Evolutionary conservation across 2,113 vertebrate genomes (phyloP).

Genomic region (Ornithorhynchus anatinus): DNA sequence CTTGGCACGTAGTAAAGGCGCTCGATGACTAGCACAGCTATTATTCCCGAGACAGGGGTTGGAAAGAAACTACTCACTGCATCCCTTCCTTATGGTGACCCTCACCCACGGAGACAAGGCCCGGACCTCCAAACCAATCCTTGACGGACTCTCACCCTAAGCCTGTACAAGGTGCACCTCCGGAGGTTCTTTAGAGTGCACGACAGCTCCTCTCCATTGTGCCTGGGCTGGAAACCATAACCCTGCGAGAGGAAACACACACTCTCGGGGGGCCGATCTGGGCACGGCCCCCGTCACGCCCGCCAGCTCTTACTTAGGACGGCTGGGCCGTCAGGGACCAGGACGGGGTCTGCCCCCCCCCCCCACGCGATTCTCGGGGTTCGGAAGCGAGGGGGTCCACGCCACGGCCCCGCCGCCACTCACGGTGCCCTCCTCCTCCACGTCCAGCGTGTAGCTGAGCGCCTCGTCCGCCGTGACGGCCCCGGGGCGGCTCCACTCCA

Average conservation of each 20-base stretch:
- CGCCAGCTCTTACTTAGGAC: background rate
- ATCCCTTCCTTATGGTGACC: too few species aligned
- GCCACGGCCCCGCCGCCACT: too few species aligned
- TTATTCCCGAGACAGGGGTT: too few species aligned
- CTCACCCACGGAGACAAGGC: too few species aligned
- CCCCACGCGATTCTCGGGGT: too few species aligned
- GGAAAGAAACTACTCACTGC: too few species aligned
- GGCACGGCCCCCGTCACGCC: background rate
- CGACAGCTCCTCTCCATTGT: conserved; percentile 77
- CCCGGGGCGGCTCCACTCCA: conserved; percentile 74
- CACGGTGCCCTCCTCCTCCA: conserved; percentile 80
- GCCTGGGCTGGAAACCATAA: conserved; percentile 78
- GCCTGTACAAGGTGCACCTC: conserved; percentile 77
- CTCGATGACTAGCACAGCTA: too few species aligned
- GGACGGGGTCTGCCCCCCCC: too few species aligned
- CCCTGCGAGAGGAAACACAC: conserved; percentile 56
- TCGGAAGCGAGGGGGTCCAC: too few species aligned
- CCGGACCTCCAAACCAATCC: background rate
- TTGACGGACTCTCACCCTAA: conserved; percentile 69
- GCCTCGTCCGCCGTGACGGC: conserved; percentile 44
- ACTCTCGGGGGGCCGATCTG: background rate
- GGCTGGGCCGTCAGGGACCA: background rate
- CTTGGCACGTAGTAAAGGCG: too few species aligned
- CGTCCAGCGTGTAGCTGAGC: conserved; percentile 75
- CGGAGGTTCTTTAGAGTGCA: conserved; percentile 77